phyloP scores from a whole-genome alignment of 2,888 invertebrate genomes.

The Drosophila subquinaria region DNA sequence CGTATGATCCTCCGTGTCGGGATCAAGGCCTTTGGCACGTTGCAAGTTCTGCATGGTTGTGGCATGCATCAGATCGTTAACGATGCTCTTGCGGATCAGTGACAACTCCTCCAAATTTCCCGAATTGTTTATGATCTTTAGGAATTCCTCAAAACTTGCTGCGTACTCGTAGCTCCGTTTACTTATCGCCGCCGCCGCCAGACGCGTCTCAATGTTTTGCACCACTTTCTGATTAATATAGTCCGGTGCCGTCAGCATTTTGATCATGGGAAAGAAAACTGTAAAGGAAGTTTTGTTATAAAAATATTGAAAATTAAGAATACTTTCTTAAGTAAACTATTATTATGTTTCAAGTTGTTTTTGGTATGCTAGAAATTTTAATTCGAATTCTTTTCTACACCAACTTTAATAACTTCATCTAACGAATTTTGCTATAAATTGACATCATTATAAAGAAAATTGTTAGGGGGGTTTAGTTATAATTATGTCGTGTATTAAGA shows the following conservation, averaged over 20 bases:
- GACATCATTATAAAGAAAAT: not conserved
- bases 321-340: too few species aligned
- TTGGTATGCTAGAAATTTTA: not conserved
- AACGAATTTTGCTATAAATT: not conserved
- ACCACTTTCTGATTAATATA: slow-evolving; percentile 95
- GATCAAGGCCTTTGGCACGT: slow-evolving; percentile 89
- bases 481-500: too few species aligned
- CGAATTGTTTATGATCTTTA: slow-evolving; percentile 93
- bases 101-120: slow-evolving; percentile 93
- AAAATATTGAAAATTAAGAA: not conserved
- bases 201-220: slow-evolving; percentile 92
- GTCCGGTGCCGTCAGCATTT: slow-evolving; percentile 94
- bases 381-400: not conserved
- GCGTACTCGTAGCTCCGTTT: slow-evolving; percentile 94
- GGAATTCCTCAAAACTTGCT: slow-evolving; percentile 95
- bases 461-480: not conserved
- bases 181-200: slow-evolving; percentile 91
- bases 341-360: not conserved
- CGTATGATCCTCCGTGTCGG: slow-evolving; percentile 85
- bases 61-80: slow-evolving; percentile 97
- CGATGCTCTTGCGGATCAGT: slow-evolving; percentile 93
- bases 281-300: not conserved
- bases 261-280: slow-evolving; percentile 91
- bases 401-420: not conserved
- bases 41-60: slow-evolving; percentile 96